Evolutionary conservation across 2,797 vertebrate species (phyloP), one percentile per base, ranked within the genome.

Genomic region (Centroberyx gerrardi): DNA sequence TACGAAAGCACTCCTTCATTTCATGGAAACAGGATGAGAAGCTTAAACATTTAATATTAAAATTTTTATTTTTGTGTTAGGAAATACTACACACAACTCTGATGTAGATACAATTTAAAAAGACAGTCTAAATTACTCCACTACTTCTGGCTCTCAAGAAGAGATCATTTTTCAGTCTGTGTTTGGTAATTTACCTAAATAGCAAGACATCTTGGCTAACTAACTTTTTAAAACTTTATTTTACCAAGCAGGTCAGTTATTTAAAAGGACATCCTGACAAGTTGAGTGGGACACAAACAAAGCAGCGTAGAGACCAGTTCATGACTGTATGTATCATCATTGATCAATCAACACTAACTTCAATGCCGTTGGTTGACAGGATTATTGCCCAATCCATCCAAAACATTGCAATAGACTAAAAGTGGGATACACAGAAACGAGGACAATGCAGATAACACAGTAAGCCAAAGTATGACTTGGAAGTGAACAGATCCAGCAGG

Each of bases 401-500:
- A 40, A 76, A 62, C 46, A 56, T 18, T 33, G 36, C 6, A 42
- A 58, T 18, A 27, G n/a, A 36, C n/a, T n/a, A 36, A 12, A 68
- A 52, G 2, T 54, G 27, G 17, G 15, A 46, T 49, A 27, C 17
- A 49, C 13, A 51, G 54, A 62, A 36, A 82, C 0, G 0, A 82
- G 52, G 53, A 29, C 55, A n/a, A 8, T 72, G 51, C 38, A 62
- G 51, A 74, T 76, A 63, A 67, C 1, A 54, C 5, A 59, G 17
- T 38, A 31, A 78, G 31, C 31, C 22, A 5, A 6, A 75, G 15
- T 60, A 54, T 80, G 61, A 75, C 54, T 71, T 2, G 2, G 66
- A 85, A 72, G 36, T 62, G 42, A 80, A 59, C 59, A 28, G 49
- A 86, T 69, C 73, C 76, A 78, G 36, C 49, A 52, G 78, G 77